These are phyloP conservation scores for Pyrrhopygopsis socrates DNA, from an alignment of 2,888 invertebrate species.

Conservation along the genomic window DNA sequence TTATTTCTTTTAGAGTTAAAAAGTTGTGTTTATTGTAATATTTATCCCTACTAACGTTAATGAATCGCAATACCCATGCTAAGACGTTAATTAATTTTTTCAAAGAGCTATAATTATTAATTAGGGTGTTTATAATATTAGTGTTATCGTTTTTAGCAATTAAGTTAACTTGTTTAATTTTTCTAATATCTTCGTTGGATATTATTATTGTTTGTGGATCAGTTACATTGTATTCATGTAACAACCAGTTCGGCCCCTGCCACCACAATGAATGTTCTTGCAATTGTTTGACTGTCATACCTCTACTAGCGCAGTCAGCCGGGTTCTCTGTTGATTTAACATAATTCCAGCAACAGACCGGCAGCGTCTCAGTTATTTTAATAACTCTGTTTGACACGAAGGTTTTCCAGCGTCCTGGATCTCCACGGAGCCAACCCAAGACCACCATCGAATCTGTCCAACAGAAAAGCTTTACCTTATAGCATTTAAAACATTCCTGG, in stretches of 20 bases:
- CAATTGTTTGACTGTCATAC: slow-evolving; percentile 49
- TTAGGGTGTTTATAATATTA: slow-evolving; percentile 7
- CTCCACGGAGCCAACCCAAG: slow-evolving; percentile 71
- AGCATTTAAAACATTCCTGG: neutral
- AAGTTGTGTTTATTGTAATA: neutral
- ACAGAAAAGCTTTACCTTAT: slow-evolving; percentile 44
- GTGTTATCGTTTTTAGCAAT: slow-evolving; percentile 6
- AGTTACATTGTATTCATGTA: neutral
- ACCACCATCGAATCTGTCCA: slow-evolving; percentile 74
- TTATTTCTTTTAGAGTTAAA: slow-evolving; percentile 12
- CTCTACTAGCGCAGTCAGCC: slow-evolving; percentile 76
- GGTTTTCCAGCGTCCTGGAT: slow-evolving; percentile 54
- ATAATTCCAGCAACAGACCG: slow-evolving; percentile 68
- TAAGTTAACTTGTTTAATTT: slow-evolving; percentile 12
- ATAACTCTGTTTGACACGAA: slow-evolving; percentile 59
- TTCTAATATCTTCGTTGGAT: neutral
- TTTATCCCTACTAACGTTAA: slow-evolving; percentile 12
- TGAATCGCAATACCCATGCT: slow-evolving; percentile 30
- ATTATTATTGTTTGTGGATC: neutral
- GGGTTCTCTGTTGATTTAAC: slow-evolving; percentile 77
- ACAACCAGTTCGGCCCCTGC: slow-evolving; percentile 58
- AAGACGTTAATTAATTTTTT: slow-evolving; percentile 23
- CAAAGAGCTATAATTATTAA: slow-evolving; percentile 28
- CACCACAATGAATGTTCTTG: slow-evolving; percentile 61
- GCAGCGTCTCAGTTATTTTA: slow-evolving; percentile 62